Evolutionary conservation across 1,140 invertebrate genomes (phyloP).

Genomic region (Trichogramma pretiosum): DNA sequence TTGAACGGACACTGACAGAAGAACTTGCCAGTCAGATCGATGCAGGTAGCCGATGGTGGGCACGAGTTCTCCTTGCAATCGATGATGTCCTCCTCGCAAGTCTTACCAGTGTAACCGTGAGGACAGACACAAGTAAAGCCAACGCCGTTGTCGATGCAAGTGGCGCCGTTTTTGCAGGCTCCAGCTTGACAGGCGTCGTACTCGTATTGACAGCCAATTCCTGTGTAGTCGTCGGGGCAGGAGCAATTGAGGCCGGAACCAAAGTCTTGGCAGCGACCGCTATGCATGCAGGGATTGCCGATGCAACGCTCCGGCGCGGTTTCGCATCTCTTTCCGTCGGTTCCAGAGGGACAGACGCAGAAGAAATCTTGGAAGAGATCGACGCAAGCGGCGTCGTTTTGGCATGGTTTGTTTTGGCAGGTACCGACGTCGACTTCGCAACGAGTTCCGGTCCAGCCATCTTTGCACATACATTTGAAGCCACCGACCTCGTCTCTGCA

Average conservation of each 20-base stretch:
- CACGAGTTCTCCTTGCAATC: slow-evolving; percentile 92
- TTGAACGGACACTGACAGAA: slow-evolving; percentile 95
- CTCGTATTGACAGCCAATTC: slow-evolving; percentile 88
- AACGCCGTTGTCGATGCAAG: slow-evolving; percentile 74
- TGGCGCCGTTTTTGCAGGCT: slow-evolving; percentile 86
- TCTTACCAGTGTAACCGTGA: slow-evolving; percentile 74
- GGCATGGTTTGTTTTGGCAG: slow-evolving; percentile 77
- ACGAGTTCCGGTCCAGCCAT: slow-evolving; percentile 80
- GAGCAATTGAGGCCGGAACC: slow-evolving; percentile 91
- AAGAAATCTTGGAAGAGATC: slow-evolving; percentile 92
- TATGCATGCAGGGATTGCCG: slow-evolving; percentile 92
- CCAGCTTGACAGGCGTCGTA: slow-evolving; percentile 83
- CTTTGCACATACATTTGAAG: slow-evolving; percentile 74
- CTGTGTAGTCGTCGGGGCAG: slow-evolving; percentile 75
- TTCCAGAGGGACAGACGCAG: slow-evolving; percentile 90
- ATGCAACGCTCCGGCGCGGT: slow-evolving; percentile 91
- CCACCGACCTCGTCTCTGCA: slow-evolving; percentile 79
- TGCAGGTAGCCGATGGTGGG: slow-evolving; percentile 85
- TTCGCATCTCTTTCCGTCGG: slow-evolving; percentile 90
- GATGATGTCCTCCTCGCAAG: slow-evolving; percentile 86
- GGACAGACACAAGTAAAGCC: slow-evolving; percentile 82
- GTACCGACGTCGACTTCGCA: slow-evolving; percentile 83
- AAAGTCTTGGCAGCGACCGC: slow-evolving; percentile 87
- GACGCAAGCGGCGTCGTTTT: slow-evolving; percentile 87
- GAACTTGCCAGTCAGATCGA: slow-evolving; percentile 85